These are phyloP conservation scores for Gymnorhina tibicen DNA, from an alignment of 2,113 vertebrate genomes.

Conservation along the genomic window DNA sequence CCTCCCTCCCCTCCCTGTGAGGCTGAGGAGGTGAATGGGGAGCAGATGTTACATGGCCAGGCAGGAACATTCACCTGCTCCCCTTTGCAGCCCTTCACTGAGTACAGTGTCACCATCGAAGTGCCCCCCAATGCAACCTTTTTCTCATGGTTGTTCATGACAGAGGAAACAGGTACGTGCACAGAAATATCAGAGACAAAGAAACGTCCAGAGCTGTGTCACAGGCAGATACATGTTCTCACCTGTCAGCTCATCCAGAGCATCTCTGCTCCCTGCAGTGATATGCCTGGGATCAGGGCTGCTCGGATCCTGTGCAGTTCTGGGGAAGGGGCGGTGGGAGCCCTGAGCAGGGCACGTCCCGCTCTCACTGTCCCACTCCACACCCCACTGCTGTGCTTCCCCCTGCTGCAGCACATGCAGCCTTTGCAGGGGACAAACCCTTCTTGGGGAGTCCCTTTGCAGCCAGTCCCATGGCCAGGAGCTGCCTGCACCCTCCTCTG, in stretches of 20 bases:
- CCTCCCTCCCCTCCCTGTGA: neutral
- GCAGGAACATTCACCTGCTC: neutral
- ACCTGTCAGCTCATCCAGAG: neutral
- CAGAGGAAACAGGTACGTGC: neutral
- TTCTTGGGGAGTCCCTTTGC: rapidly evolving
- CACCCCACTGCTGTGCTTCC: too few relatives aligned
- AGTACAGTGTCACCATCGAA: neutral
- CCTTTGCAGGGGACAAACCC: neutral
- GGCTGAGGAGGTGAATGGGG: neutral
- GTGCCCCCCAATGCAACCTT: neutral
- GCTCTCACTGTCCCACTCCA: neutral
- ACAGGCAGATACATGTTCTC: neutral
- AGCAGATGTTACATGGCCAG: neutral
- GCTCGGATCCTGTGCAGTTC: neutral
- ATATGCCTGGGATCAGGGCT: neutral
- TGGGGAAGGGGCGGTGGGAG: neutral
- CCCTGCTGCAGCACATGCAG: neutral
- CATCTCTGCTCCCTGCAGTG: neutral
- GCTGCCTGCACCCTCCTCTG: neutral
- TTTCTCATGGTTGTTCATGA: neutral
- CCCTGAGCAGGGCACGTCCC: neutral
- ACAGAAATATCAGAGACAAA: neutral
- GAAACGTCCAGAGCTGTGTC: neutral
- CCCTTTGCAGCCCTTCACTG: neutral
- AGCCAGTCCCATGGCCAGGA: neutral